Evolutionary conservation across 2,888 invertebrate species (phyloP).

Genomic region (Drepanosiphum platanoidis): DNA sequence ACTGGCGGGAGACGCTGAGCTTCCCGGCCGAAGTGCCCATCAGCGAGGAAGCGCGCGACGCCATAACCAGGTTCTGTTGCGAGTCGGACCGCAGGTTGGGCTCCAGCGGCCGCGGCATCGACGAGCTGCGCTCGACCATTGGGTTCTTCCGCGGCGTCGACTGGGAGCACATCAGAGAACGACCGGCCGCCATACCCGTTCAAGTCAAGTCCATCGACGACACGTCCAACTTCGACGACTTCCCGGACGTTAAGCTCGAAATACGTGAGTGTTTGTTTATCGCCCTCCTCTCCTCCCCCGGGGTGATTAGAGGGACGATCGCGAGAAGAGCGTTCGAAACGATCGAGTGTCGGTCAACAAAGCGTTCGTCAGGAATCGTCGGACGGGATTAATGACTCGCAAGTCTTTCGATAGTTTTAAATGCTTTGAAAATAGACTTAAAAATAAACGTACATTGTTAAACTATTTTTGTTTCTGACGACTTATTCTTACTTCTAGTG

Average conservation of each 20-base stretch:
- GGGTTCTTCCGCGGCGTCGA: conserved; percentile 97
- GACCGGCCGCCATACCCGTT: conserved; percentile 97
- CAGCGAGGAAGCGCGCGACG: conserved; percentile 95
- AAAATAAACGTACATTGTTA: too few species aligned
- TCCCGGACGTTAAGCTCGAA: conserved; percentile 98
- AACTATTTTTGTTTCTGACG: too few species aligned
- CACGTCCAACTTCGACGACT: conserved; percentile 99
- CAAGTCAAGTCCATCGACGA: conserved; percentile 99
- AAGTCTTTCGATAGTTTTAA: too few species aligned
- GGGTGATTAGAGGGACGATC: too few species aligned
- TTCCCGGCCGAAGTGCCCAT: conserved; percentile 99
- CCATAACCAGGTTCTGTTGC: conserved; percentile 95
- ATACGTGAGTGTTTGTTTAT: conserved; percentile 81
- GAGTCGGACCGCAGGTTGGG: conserved; percentile 90
- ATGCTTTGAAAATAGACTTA: too few species aligned
- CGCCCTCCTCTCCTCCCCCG: too few species aligned
- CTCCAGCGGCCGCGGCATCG: conserved; percentile 79
- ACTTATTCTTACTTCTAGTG: too few species aligned
- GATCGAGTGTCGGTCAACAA: too few species aligned
- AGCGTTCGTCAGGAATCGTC: too few species aligned
- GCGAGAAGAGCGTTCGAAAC: too few species aligned
- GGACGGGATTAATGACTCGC: too few species aligned
- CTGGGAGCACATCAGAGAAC: conserved; percentile 98
- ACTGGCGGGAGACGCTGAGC: conserved; percentile 97
- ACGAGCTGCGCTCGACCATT: conserved; percentile 87